Base-by-base conservation (phyloP, 92 coral and sea anemone genomes). In the Phenganax subtilis region DNA sequence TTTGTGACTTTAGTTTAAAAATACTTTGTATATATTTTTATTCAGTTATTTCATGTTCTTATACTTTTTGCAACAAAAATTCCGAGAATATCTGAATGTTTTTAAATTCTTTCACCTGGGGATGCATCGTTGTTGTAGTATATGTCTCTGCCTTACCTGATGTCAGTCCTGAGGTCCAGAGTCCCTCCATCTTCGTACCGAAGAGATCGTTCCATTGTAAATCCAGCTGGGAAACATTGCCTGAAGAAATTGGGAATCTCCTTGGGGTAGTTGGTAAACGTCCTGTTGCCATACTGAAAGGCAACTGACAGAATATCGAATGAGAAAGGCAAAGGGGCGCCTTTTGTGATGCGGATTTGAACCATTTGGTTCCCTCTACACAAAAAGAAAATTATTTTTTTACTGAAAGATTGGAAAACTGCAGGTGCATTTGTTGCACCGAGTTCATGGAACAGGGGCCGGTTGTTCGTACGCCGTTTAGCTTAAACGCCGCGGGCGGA, bases 201-300 rank as follows among this genome's bases (percentile, higher is more conserved):
- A 75, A 78, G 76, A 51, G 84, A 55, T 80, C 90, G 70, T 54
- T 87, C 87, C 86, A 86, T 70, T 54, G 81, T 61, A 72, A 70
- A 87, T 8, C 90, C 90, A 17, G 80, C 82, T 68, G 90, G 90
- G 54, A 79, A 87, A 44, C 85, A 77, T 71, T 84, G 80, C 60
- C 80, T 75, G 80, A 87, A 87, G 81, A 69, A 87, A 76, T 84
- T 87, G 12, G 87, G 81, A 10, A 87, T 87, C 52, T 80, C 89
- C 55, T 52, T 16, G 25, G 85, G 83, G 51, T 86, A 83, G 11
- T 56, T 66, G 53, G 82, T 75, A 60, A 86, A 86, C 16, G 82
- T 55, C 64, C 85, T 66, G 56, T 82, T 86, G n/a, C 89, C 89
- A 64, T 87, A 87, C 59, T 65, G 54, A 68, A 83, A 83, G 11